A percentile compares a stretch with the other conserved stretches of the same genome.
Evolutionary conservation across 1,140 invertebrate genomes (phyloP).

Genomic region (Zaprionus ornatus): DNA sequence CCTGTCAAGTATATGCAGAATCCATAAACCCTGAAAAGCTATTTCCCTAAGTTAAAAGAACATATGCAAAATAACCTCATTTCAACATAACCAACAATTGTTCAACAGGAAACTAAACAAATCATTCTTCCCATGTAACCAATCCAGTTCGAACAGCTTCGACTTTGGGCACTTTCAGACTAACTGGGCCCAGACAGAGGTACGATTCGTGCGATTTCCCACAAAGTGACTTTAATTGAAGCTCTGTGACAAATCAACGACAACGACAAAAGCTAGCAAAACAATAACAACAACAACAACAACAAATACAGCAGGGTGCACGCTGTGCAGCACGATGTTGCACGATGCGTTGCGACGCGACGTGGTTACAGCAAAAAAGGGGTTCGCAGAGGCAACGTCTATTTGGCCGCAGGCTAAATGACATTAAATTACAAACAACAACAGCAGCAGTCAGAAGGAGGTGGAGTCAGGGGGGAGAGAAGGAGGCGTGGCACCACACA

Average conservation of each 20-base stretch:
- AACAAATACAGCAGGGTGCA: conserved; percentile 37
- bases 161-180: neutral
- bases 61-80: neutral
- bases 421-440: conserved; percentile 74
- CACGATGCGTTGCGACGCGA: neutral
- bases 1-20: too few species aligned
- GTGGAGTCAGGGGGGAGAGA: conserved; percentile 21
- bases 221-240: conserved; percentile 38
- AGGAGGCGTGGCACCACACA: neutral
- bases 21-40: neutral
- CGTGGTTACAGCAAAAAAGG: conserved; percentile 19
- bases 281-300: conserved; percentile 35
- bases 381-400: conserved; percentile 40
- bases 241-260: conserved; percentile 35
- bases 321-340: conserved; percentile 15
- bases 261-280: conserved; percentile 13
- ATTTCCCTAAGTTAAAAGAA: neutral
- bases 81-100: neutral
- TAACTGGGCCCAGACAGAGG: neutral
- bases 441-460: conserved; percentile 6
- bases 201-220: conserved; percentile 6
- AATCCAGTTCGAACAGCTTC: neutral
- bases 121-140: neutral
- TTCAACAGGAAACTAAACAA: neutral
- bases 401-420: conserved; percentile 76